phyloP scores from a whole-genome alignment of 2,888 invertebrate genomes.

The Caenorhabditis sp. region DNA sequence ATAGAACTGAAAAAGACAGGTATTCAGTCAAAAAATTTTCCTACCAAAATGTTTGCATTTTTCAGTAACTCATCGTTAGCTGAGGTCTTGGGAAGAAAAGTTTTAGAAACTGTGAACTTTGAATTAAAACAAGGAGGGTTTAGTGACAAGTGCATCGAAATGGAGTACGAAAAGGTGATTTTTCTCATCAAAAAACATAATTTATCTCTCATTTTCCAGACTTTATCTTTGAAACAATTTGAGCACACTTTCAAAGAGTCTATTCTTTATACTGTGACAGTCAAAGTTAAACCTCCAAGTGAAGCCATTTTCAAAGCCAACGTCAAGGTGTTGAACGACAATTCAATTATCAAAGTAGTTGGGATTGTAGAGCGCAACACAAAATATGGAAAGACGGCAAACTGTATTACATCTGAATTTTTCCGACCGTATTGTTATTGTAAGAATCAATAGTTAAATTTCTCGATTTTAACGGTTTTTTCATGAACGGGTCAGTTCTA shows the following conservation, averaged over 20 bases:
- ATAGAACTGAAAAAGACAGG: slow-evolving; percentile 10
- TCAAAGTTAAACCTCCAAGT: slow-evolving; percentile 23
- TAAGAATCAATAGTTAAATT: not conserved
- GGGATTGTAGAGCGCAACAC: slow-evolving; percentile 33
- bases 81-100: slow-evolving; percentile 10
- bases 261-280: slow-evolving; percentile 19
- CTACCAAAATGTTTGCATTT: not conserved
- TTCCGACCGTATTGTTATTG: slow-evolving; percentile 36
- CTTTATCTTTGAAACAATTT: slow-evolving; percentile 12
- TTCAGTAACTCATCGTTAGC: slow-evolving; percentile 18
- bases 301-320: slow-evolving; percentile 22
- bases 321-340: not conserved
- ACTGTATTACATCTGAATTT: slow-evolving; percentile 21
- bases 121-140: slow-evolving; percentile 14
- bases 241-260: slow-evolving; percentile 22
- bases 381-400: slow-evolving; percentile 35
- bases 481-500: not conserved
- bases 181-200: not conserved
- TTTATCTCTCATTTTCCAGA: slow-evolving; percentile 4
- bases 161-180: slow-evolving; percentile 28
- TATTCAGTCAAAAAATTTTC: slow-evolving; percentile 1
- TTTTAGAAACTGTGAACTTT: slow-evolving; percentile 15
- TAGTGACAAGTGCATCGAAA: slow-evolving; percentile 20
- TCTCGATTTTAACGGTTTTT: not conserved
- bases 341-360: slow-evolving; percentile 12